A percentile compares a stretch with the other conserved stretches of the same genome.
These are phyloP conservation scores for Calcarius ornatus DNA, from an alignment of 2,113 vertebrate species.

Conservation along the genomic window DNA sequence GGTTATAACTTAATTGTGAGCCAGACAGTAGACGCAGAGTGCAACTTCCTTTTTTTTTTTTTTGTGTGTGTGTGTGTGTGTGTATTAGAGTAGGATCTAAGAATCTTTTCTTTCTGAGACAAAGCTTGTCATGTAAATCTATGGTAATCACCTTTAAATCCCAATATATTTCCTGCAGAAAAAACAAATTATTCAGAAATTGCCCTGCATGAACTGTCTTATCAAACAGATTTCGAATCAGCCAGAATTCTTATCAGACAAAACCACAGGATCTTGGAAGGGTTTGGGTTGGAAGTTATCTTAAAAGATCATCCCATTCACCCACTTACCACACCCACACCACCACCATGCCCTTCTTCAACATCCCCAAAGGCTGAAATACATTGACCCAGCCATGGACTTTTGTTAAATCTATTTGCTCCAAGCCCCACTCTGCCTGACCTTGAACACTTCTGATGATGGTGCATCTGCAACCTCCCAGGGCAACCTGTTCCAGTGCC, in stretches of 20 bases:
- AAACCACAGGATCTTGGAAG: neutral
- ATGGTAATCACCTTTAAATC: neutral
- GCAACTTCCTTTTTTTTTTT: neutral
- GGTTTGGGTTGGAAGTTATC: neutral
- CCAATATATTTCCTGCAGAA: neutral
- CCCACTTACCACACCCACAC: fast-evolving
- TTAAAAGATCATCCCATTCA: neutral
- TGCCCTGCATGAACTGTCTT: neutral
- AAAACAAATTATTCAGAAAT: neutral
- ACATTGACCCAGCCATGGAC: too few relatives aligned
- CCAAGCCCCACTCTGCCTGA: neutral
- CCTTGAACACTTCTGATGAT: neutral
- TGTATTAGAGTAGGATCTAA: neutral
- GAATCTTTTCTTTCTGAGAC: neutral
- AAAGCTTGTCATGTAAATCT: neutral
- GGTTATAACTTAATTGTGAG: neutral
- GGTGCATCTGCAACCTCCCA: neutral
- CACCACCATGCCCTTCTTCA: neutral
- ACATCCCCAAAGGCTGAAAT: neutral
- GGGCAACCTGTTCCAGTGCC: neutral
- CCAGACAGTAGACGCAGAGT: neutral
- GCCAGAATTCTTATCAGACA: neutral
- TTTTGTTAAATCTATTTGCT: neutral
- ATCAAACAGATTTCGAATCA: neutral
- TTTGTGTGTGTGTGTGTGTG: neutral